Conservation (phyloP, 2,113 vertebrate species). For the Okapia johnstoni region DNA sequence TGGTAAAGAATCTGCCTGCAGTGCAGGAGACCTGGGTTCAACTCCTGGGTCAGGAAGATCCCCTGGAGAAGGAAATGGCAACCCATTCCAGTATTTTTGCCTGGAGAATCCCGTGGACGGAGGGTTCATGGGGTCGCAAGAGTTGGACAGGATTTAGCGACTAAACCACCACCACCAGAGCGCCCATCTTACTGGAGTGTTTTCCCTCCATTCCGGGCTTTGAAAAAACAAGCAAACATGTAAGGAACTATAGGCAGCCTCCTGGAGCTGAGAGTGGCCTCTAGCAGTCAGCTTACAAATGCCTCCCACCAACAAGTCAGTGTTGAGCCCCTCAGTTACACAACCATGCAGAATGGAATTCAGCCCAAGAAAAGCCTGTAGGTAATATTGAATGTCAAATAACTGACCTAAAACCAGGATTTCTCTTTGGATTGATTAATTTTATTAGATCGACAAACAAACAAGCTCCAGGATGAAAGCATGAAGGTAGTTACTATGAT, state of each 20-base stretch:
- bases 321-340: background rate
- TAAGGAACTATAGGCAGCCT: too few species aligned
- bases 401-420: background rate
- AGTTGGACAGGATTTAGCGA: accelerated
- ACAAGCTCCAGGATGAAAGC: background rate
- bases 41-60: background rate
- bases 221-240: background rate
- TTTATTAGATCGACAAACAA: slow-evolving; percentile 1
- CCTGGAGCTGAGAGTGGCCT: background rate
- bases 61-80: background rate
- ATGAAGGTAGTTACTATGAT: background rate
- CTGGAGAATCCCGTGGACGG: background rate
- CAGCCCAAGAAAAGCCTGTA: background rate
- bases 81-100: background rate
- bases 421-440: background rate
- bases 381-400: background rate
- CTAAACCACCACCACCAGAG: background rate
- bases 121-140: background rate
- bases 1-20: background rate
- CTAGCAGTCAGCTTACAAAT: background rate
- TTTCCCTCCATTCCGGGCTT: background rate
- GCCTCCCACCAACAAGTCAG: background rate
- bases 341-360: too few species aligned
- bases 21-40: background rate
- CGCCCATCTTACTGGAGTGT: background rate